Evolutionary conservation across 2,113 vertebrate genomes (phyloP), one percentile per base, ranked within the genome.

Genomic region (Macrotis lagotis): DNA sequence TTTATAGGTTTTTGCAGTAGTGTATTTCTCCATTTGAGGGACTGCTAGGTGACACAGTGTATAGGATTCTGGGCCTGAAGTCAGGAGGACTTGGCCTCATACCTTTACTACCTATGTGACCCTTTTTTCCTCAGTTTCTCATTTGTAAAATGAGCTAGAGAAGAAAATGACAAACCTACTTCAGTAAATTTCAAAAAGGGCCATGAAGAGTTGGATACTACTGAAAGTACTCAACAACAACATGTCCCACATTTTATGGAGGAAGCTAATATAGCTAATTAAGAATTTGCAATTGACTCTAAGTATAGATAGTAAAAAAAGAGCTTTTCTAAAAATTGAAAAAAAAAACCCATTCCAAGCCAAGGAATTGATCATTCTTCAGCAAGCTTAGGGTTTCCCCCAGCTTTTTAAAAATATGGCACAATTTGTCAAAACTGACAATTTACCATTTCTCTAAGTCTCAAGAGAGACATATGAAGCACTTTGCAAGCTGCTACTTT

Each of bases 281-380:
- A 24, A 91, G 53, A 53, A 92, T 90, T 59, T 94, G 92, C 91
- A 91, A 50, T 52, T 91, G 50, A 91, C 16, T 66, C 51, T 88
- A 31, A 90, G n/a, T 48, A 26, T 26, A 44, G 3, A 89, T 22
- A 26, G 52, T n/a, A 26, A 91, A 10, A 10, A 14, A 48, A 48
- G 31, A 24, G 37, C 90, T 44, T 93, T 90, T 47, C 19, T 92
- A 92, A 50, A 50, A 8, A 92, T 92, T 55, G 53, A 94, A 90
- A n/a, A 25, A 66, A 66, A 93, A 37, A 88, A 26, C 49, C 95
- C 44, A 47, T 93, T 97, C 51, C 59, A 50, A 48, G 47, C 2
- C 8, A 89, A 26, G 31, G 51, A 50, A 90, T 88, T 50, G 53
- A 44, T n/a, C 25, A 51, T 90, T 74, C 50, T 91, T 90, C 50